Conservation (phyloP, 2,888 invertebrate species). For the Ectropis crepuscularia region DNA sequence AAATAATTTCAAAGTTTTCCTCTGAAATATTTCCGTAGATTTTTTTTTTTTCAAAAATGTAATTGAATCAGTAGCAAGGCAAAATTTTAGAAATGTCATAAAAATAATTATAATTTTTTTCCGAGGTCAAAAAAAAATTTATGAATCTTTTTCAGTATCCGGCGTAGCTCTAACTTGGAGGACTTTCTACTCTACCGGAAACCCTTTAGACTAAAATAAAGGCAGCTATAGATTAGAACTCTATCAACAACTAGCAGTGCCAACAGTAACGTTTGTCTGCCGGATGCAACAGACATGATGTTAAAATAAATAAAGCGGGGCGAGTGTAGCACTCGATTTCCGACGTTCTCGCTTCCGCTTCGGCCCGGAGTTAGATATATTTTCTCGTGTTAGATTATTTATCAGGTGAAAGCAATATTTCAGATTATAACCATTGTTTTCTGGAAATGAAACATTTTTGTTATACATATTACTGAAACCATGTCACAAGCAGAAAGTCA, state of each 20-base stretch:
- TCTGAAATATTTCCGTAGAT: no score
- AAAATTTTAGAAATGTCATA: no score
- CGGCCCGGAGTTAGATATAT: slow-evolving; percentile 52
- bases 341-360: slow-evolving; percentile 70
- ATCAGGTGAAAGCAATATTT: slow-evolving; percentile 62
- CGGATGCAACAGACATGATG: slow-evolving; percentile 76
- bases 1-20: no score
- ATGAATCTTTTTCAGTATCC: no score
- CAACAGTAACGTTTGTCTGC: slow-evolving; percentile 60
- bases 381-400: slow-evolving; percentile 64
- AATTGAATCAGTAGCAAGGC: no score
- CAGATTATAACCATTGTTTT: slow-evolving; percentile 36
- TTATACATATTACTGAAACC: background rate
- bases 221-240: slow-evolving; percentile 53
- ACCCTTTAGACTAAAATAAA: slow-evolving; percentile 13
- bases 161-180: no score
- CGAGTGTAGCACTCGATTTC: slow-evolving; percentile 72
- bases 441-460: slow-evolving; percentile 3
- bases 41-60: no score
- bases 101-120: no score
- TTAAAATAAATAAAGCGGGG: slow-evolving; percentile 77
- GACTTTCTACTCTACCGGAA: no score
- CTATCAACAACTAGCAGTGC: slow-evolving; percentile 60
- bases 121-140: no score
- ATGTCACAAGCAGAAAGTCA: no score